Conservation (phyloP, 2,888 invertebrate species). For the Alviniconcha strummeri region DNA sequence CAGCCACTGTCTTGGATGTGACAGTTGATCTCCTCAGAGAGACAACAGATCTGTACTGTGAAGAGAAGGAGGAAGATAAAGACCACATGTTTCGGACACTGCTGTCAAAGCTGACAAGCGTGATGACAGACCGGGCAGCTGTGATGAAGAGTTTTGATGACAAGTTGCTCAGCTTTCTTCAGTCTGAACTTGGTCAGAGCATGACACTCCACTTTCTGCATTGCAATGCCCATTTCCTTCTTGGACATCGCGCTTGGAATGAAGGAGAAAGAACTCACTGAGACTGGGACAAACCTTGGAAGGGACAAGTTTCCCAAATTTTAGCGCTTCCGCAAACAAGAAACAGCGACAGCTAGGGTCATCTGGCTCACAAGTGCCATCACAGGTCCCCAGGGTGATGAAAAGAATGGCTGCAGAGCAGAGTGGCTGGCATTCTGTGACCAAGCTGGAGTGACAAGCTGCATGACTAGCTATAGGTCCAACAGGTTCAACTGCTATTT, state of each 20-base stretch:
- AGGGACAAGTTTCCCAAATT: no score
- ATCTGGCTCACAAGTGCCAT: no score
- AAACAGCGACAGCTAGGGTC: no score
- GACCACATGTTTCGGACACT: background rate
- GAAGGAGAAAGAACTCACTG: no score
- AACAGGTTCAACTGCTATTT: no score
- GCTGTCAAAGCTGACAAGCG: slow-evolving; percentile 6
- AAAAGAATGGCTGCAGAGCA: slow-evolving; percentile 27
- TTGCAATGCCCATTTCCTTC: slow-evolving; percentile 6
- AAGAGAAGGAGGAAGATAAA: background rate
- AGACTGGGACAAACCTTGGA: no score
- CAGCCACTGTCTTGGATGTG: slow-evolving; percentile 14
- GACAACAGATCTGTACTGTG: slow-evolving; percentile 5
- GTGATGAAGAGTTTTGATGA: slow-evolving; percentile 15
- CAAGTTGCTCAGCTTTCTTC: background rate
- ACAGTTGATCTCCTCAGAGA: slow-evolving; percentile 12
- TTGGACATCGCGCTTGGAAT: no score
- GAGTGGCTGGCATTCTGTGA: no score
- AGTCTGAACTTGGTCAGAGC: background rate
- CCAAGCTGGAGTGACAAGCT: no score
- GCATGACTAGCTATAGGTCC: no score
- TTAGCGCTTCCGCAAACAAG: no score
- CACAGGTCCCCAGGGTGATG: slow-evolving; percentile 23
- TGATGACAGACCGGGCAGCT: slow-evolving; percentile 23
- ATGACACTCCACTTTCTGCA: background rate